These are phyloP conservation scores for Macrosteles quadrilineatus DNA, from an alignment of 1,140 invertebrate species.

Conservation along the genomic window DNA sequence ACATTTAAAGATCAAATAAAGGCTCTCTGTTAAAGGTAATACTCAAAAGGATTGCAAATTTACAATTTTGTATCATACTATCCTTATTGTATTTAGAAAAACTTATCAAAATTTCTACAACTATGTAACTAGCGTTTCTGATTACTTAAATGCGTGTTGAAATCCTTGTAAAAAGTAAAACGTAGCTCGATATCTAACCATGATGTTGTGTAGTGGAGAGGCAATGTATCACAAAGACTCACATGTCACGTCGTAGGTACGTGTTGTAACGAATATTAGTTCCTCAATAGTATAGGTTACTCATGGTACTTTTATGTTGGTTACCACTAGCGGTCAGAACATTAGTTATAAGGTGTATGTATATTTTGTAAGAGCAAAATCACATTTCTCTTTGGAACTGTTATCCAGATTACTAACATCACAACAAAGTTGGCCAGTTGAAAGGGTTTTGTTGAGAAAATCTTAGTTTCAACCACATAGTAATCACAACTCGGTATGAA, in stretches of 20 bases:
- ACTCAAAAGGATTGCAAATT: too few relatives aligned
- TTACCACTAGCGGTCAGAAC: neutral
- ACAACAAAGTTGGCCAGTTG: too few relatives aligned
- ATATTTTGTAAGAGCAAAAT: neutral
- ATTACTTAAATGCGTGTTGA: conserved; percentile 19
- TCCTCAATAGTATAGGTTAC: conserved; percentile 22
- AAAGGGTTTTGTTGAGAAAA: too few relatives aligned
- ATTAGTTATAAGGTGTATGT: conserved; percentile 15
- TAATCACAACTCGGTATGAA: too few relatives aligned
- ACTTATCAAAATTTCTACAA: conserved; percentile 20
- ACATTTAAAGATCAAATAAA: too few relatives aligned
- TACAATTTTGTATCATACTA: conserved; percentile 13
- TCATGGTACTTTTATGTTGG: conserved; percentile 18
- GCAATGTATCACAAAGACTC: conserved; percentile 4
- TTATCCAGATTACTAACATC: too few relatives aligned
- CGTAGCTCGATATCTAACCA: conserved; percentile 2
- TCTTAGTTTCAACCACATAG: too few relatives aligned
- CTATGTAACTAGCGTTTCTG: conserved; percentile 11
- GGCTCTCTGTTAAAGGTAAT: too few relatives aligned
- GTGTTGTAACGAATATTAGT: conserved; percentile 23
- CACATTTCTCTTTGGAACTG: conserved; percentile 6
- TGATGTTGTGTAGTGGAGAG: conserved; percentile 3
- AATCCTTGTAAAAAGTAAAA: conserved; percentile 22
- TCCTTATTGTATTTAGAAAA: conserved; percentile 6
- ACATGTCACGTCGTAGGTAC: conserved; percentile 21